Base-by-base conservation (phyloP, 1,140 invertebrate genomes). In the Heliconius nattereri region DNA sequence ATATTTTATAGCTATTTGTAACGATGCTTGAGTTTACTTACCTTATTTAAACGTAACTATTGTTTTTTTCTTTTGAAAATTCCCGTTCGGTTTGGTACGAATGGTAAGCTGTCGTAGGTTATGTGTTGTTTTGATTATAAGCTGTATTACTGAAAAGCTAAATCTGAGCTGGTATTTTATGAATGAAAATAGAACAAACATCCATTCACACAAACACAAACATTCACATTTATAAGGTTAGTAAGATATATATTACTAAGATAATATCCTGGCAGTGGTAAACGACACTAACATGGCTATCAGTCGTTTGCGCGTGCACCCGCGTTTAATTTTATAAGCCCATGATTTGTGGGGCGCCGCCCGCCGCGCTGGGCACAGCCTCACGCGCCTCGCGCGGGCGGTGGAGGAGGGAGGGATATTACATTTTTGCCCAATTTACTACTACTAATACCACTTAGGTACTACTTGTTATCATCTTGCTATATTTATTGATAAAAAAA, bases 241-340 rank as follows among this genome's bases (percentile, higher is more conserved):
- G 40, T 45, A 16, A 45, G 40, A 52, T 52, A 52, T 20, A 20
- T 52, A 20, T 52, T 20, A 52, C 19, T 52, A 52, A 52, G 49
- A 23, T 1, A 23, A 57, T 23, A n/a, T 57, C 8, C n/a, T 11
- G 3, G 3, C 29, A n/a, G 20, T 77, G 29, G 76, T 19, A 13
- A 52, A 40, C 40, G n/a, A 37, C 20, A 29, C 29, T 77, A 37
- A 52, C 66, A 3, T 2, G 20, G 79, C 80, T 81, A 83, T 79
- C 80, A 76, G 35, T 70, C 45, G 81, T 60, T 49, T 13, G 79
- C 71, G 75, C 78, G 80, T 52, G 76, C 81, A 76, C 75, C 60
- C 80, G 52, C 82, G 79, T 80, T 85, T 83, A 87, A 86, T 84
- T 85, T 84, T 84, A 83, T 87, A 87, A 85, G 75, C 81, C 82